Base-by-base conservation (phyloP, 2,797 vertebrate genomes). In the Acanthiza pusilla region DNA sequence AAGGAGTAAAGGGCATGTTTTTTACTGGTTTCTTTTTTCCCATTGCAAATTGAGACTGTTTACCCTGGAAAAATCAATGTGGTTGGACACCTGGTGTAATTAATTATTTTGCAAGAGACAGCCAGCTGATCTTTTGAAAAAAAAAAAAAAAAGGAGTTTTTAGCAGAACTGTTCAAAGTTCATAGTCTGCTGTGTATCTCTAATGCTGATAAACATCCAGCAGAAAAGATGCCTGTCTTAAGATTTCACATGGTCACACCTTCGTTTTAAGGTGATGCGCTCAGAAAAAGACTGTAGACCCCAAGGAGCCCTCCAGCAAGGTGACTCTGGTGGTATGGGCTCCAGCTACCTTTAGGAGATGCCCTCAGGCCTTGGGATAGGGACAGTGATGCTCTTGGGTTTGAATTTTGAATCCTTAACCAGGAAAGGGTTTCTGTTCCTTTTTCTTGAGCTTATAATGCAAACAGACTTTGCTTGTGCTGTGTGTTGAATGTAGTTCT, bases 51-150 rank as follows among this genome's bases (percentile, higher is more conserved):
- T 25, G 65, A 68, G 74, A 71, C 50, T 91, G 48, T 91, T 91
- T 87, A 53, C 58, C 22, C 29, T 42, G n/a, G 51, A 83, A 67
- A 68, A 85, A 89, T 88, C 72, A 54, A 9, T 51, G 66, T 26
- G 70, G 43, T 90, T 70, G 81, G 88, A 94, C 57, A 91, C 63
- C 43, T 32, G 68, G 45, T 85, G 77, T 93, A 65, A 93, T 88
- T 75, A 88, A 95, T 96, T 83, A 78, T 95, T 91, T 96, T 96
- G 94, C 88, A 95, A 94, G 68, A 96, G 93, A 14, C 70, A 83
- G 83, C 7, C 89, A 90, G 92, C 89, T 97, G 91, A 92, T 89
- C 79, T 94, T 91, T 79, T 86, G 40, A 73, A 93, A 96, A 89
- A 36, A 79, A 77, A 73, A 93, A 96, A 89, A 36, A 79, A 77